Base-by-base conservation (phyloP, 1,140 invertebrate genomes). In the Cotesia vestalis region DNA sequence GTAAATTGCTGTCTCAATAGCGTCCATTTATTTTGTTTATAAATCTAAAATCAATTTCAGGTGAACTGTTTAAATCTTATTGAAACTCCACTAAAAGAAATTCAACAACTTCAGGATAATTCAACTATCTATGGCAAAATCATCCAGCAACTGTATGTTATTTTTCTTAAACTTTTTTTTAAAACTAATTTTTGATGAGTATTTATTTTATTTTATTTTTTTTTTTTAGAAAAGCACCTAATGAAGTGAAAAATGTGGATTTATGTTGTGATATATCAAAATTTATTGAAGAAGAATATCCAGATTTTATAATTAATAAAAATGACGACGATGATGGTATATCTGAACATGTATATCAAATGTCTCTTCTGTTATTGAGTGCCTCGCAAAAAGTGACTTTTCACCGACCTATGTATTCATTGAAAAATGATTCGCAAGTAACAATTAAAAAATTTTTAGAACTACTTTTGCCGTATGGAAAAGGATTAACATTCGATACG, bases 401-500 rank as follows among this genome's bases (percentile, higher is more conserved):
- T 73, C 78, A 87, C 66, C 76, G 78, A 66, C 78, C 81, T 4
- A 85, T 87, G 83, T 83, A 82, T 57, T 82, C 79, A 36, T 59
- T 86, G 3, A 69, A 76, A 4, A 73, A 82, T 17, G 83, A 86
- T 40, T 81, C 79, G 0, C 85, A 87, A 75, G 61, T 85, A 5
- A 80, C 80, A 69, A 83, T 87, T 64, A 87, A 86, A 80, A 63
- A 76, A n/a, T 85, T 86, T 69, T 74, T 86, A 1, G 85, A 86
- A 74, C 75, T 73, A 2, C 35, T 83, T 4, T 76, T 86, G 9
- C 79, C 82, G 1, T 76, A 80, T 60, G 82, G 81, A n/a, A 80
- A 78, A 60, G 71, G 78, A 12, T 64, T 87, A n/a, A 84, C 82
- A 0, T 72, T 14, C 4, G 80, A 86, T 8, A 75, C 77, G 27